Base-by-base conservation (phyloP, 2,113 vertebrate genomes). In the Chaetodon auriga region DNA sequence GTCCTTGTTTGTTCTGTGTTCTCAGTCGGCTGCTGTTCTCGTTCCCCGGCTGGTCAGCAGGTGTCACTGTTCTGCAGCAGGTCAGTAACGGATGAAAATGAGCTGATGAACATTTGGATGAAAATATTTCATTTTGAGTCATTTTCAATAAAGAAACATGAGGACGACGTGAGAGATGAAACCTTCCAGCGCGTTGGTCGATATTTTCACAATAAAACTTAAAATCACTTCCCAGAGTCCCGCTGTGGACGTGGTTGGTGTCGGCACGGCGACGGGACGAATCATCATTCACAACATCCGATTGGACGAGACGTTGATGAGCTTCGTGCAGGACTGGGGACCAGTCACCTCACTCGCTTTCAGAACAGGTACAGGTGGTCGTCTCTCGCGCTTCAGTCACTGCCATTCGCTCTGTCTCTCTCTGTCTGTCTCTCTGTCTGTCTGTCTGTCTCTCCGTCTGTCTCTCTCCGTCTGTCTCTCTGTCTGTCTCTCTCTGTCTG, bases 321-420 rank as follows among this genome's bases (percentile, higher is more conserved):
- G 94, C 74, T 99, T 99, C 92, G 96, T 95, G 0, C 98, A 99
- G 86, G 98, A 99, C 87, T 99, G 98, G 98, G 98, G 98, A 83
- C 98, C 98, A 48, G 92, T 99, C 90, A 99, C 95, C 68, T 94
- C 96, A 13, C 95, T 99, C 71, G 96, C 97, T 79, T 99, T 99
- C 92, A 96, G 98, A 45, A 99, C 97, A 95, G 98, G 98, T 98
- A 82, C 25, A n/a, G 6, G 6, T 63, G 54, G 36, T 11, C 0
- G 21, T 46, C 9, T 18, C 21, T 43, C 43, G 8, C 23, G 30
- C 30, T 30, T 30, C 30, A 30, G 30, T 30, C 30, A 9, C 7
- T 13, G 55, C 14, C 13, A 2, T 18, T 30, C 4, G 11, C 0
- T 14, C 18, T 25, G 12, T 41, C 25, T 13, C 43, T 16, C 38